A percentile compares a stretch with the other conserved stretches of the same genome.
Evolutionary conservation across 1,140 invertebrate species (phyloP).

Genomic region (Alviniconcha marisindica): DNA sequence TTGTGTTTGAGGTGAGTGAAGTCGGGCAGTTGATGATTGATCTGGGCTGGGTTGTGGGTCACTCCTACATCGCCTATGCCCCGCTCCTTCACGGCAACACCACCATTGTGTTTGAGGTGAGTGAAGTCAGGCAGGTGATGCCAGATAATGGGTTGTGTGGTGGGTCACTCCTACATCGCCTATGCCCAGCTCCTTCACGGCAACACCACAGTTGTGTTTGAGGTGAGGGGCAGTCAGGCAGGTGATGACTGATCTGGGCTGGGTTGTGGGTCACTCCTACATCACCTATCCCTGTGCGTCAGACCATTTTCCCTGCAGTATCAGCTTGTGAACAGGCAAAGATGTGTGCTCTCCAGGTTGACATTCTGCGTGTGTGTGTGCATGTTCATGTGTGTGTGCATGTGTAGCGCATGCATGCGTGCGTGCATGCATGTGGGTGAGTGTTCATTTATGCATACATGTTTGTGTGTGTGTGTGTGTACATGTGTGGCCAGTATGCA

Average conservation of each 20-base stretch:
- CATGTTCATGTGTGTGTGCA: too few relatives aligned
- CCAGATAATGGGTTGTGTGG: slow-evolving; percentile 93
- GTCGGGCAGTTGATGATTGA: slow-evolving; percentile 91
- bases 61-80: slow-evolving; percentile 95
- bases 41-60: slow-evolving; percentile 95
- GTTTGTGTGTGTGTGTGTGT: slow-evolving; percentile 18
- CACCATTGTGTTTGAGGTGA: slow-evolving; percentile 90
- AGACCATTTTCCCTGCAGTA: too few relatives aligned
- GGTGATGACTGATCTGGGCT: slow-evolving; percentile 90
- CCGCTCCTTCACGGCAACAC: slow-evolving; percentile 89
- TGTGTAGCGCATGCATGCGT: too few relatives aligned
- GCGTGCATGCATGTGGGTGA: too few relatives aligned
- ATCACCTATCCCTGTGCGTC: slow-evolving; percentile 85
- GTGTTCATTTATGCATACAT: neutral
- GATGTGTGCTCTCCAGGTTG: too few relatives aligned
- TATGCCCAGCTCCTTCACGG: slow-evolving; percentile 91
- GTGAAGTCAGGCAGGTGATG: slow-evolving; percentile 90
- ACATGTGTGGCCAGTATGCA: too few relatives aligned
- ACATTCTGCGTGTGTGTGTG: too few relatives aligned
- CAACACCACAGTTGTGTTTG: slow-evolving; percentile 91
- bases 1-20: slow-evolving; percentile 90
- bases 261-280: slow-evolving; percentile 96
- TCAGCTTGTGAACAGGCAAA: neutral
- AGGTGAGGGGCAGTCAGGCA: slow-evolving; percentile 89
- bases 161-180: slow-evolving; percentile 95